Percentiles rank a stretch among this genome's conserved stretches.
Conservation (phyloP, 2,797 vertebrate species). For the Eulemur coronatus region DNA sequence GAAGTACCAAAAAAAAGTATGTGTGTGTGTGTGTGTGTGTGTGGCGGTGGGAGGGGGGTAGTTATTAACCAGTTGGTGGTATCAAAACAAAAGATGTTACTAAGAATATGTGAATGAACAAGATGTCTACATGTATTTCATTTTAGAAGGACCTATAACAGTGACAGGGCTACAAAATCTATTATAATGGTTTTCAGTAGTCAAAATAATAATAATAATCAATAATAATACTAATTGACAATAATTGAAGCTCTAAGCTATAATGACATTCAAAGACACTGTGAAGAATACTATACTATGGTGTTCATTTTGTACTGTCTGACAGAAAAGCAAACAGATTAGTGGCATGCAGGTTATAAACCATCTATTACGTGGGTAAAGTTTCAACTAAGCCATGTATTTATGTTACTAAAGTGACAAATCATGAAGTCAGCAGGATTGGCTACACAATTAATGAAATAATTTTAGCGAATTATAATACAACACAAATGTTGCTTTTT, state of each 20-base stretch:
- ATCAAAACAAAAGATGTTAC: background rate
- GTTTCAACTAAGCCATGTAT: background rate
- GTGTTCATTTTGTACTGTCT: background rate
- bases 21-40: too few relatives aligned
- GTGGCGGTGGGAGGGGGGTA: rapidly evolving
- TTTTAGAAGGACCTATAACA: background rate
- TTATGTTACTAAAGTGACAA: background rate
- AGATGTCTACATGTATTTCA: too few relatives aligned
- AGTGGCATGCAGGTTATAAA: background rate
- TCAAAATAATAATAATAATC: background rate
- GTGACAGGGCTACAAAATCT: background rate
- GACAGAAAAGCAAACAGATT: background rate
- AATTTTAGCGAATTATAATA: constrained; percentile 55
- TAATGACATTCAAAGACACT: background rate
- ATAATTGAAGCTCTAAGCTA: background rate
- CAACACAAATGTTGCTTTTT: constrained; percentile 54
- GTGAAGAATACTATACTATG: background rate
- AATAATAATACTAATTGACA: background rate
- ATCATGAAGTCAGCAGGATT: background rate
- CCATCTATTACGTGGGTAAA: rapidly evolving
- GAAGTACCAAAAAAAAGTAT: background rate
- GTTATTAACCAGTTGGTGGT: background rate
- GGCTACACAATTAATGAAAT: constrained; percentile 40
- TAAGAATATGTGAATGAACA: background rate
- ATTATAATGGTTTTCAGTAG: background rate